Evolutionary conservation across 2,113 vertebrate species (phyloP).

Genomic region (Potamarius usumacintae): DNA sequence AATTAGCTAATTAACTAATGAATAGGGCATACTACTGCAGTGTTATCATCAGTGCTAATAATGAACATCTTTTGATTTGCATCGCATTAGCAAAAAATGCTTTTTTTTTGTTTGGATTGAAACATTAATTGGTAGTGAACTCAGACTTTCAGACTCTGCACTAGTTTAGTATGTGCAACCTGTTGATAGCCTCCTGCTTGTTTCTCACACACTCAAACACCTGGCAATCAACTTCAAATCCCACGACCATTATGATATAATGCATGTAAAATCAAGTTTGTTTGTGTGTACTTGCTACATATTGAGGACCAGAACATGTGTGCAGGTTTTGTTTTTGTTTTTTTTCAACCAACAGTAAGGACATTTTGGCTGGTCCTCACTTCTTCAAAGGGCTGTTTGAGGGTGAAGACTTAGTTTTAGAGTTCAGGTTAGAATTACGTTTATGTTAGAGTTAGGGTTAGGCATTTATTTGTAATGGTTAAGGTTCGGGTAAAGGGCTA

Average conservation of each 20-base stretch:
- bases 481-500: no score
- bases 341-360: no score
- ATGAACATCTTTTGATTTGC: background rate
- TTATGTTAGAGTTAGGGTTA: no score
- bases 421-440: no score
- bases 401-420: no score
- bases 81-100: background rate
- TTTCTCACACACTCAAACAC: constrained; percentile 20
- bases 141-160: background rate
- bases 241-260: constrained; percentile 2
- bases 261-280: background rate
- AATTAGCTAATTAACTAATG: background rate
- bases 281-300: background rate
- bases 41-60: background rate
- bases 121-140: background rate
- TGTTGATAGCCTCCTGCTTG: constrained; percentile 29
- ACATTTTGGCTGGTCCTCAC: no score
- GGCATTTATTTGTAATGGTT: no score
- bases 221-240: background rate
- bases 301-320: no score
- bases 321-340: no score
- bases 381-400: no score
- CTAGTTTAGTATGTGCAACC: background rate
- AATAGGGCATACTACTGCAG: background rate
- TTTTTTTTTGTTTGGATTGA: background rate